Base-by-base conservation (phyloP, 1,140 invertebrate species). In the Rhopalosiphum maidis region DNA sequence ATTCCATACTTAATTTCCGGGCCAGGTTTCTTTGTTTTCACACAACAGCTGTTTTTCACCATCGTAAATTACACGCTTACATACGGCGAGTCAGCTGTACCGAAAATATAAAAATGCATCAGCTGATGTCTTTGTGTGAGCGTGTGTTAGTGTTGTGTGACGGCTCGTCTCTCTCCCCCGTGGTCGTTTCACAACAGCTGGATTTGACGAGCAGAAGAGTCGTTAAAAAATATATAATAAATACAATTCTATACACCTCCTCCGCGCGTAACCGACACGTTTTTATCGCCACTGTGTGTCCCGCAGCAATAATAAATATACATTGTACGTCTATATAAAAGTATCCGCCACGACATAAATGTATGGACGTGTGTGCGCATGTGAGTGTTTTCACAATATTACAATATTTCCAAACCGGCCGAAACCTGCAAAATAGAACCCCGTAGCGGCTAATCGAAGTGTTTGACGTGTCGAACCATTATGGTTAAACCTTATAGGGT, bases 1-100 rank as follows among this genome's bases (percentile, higher is more conserved):
- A 91, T 91, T 91, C 60, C 90, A 82, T 43, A 91, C 41, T 91
- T 82, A 91, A 91, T 91, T 91, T 91, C 90, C 90, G 90, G 90
- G 60, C 90, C 90, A 37, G 68, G 41, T 91, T 77, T 82, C 90
- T 91, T 91, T 91, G 90, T 91, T 91, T 91, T 91, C 90, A 82
- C 90, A 68, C 90, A 91, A 91, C 90, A 91, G 90, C 90, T 91
- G 90, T 91, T 91, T 77, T 91, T 77, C 60, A 35, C 60, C 15
- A 43, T 23, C 55, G 90, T 91, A 55, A 68, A 90, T 60, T 55
- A 68, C 30, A 91, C 60, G 22, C 41, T 18, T 23, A 55, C 35
- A 68, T 68, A 30, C 48, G 37, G 15, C 60, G 54, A 91, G 60
- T 91, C 90, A 91, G 90, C 60, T 91, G 90, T 77, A 35, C 60